These are phyloP conservation scores for Lasiurus borealis DNA, from an alignment of 2,113 vertebrate species.

Conservation along the genomic window DNA sequence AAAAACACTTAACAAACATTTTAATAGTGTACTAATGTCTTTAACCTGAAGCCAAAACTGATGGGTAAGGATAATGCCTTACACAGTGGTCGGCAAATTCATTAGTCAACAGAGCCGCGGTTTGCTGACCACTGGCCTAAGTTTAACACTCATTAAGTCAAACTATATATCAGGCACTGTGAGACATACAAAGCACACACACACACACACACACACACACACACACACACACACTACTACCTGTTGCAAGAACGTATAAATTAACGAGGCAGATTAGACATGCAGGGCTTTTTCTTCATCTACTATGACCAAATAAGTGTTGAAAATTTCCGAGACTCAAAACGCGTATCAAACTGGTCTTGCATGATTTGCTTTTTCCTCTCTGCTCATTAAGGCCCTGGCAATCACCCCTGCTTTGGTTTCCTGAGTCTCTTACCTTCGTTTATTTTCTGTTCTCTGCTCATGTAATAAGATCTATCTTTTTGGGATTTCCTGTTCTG, in stretches of 20 bases:
- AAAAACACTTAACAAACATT: too few species aligned
- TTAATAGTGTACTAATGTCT: too few species aligned
- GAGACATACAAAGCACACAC: not conserved
- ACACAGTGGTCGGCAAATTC: too few species aligned
- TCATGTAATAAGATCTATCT: conserved; percentile 68
- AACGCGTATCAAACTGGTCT: conserved; percentile 29
- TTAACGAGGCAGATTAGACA: not conserved
- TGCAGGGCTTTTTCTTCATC: conserved; percentile 23
- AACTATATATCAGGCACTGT: not conserved
- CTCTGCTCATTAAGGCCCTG: conserved; percentile 39
- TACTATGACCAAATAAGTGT: conserved; percentile 34
- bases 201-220: not conserved
- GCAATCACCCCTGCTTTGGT: conserved; percentile 31
- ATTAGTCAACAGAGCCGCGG: too few species aligned
- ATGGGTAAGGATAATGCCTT: too few species aligned
- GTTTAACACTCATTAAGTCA: conserved; percentile 3
- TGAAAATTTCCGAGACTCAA: conserved; percentile 14
- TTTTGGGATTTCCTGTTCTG: conserved; percentile 69
- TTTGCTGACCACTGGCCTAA: not conserved
- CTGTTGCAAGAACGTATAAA: conserved; percentile 6
- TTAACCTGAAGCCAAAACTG: too few species aligned
- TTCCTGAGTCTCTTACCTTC: conserved; percentile 61
- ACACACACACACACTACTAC: not conserved
- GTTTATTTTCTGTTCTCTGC: conserved; percentile 74
- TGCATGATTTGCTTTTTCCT: conserved; percentile 48